phyloP scores from a whole-genome alignment of 92 coral and sea anemone species.

The Palythoa heliodiscus region DNA sequence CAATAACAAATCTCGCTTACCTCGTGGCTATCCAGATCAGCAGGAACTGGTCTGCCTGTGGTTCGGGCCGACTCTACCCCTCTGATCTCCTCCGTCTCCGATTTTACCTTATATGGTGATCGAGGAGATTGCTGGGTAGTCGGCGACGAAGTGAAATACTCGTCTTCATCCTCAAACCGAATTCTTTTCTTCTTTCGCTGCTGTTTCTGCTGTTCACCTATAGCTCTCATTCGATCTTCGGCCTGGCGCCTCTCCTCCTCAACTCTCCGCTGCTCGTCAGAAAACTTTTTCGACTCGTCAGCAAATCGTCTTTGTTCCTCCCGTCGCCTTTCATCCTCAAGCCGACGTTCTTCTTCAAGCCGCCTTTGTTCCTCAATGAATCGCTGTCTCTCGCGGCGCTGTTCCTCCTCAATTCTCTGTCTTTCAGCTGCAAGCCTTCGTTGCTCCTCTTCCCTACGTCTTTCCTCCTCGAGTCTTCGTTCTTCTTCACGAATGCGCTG shows the following conservation, averaged over 20 bases:
- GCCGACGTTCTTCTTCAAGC: slow-evolving; percentile 61
- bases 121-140: slow-evolving; percentile 43
- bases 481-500: slow-evolving; percentile 49
- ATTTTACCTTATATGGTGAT: slow-evolving; percentile 47
- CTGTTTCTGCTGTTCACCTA: slow-evolving; percentile 57
- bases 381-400: slow-evolving; percentile 68
- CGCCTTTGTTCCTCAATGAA: slow-evolving; percentile 65
- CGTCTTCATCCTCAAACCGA: slow-evolving; percentile 69
- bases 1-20: neutral
- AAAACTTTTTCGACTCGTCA: slow-evolving; percentile 46
- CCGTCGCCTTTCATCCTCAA: slow-evolving; percentile 62
- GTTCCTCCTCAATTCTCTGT: slow-evolving; percentile 75
- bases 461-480: slow-evolving; percentile 49
- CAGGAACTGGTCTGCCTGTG: slow-evolving; percentile 17
- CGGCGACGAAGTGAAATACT: neutral
- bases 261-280: slow-evolving; percentile 59
- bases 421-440: slow-evolving; percentile 65
- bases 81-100: slow-evolving; percentile 50
- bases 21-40: slow-evolving; percentile 34
- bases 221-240: slow-evolving; percentile 66
- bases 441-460: slow-evolving; percentile 40
- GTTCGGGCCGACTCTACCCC: slow-evolving; percentile 17
- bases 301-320: slow-evolving; percentile 63
- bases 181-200: slow-evolving; percentile 54
- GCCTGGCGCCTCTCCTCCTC: slow-evolving; percentile 69